Evolutionary conservation across 2,797 vertebrate species (phyloP).

Genomic region (Sebastes vulpes): DNA sequence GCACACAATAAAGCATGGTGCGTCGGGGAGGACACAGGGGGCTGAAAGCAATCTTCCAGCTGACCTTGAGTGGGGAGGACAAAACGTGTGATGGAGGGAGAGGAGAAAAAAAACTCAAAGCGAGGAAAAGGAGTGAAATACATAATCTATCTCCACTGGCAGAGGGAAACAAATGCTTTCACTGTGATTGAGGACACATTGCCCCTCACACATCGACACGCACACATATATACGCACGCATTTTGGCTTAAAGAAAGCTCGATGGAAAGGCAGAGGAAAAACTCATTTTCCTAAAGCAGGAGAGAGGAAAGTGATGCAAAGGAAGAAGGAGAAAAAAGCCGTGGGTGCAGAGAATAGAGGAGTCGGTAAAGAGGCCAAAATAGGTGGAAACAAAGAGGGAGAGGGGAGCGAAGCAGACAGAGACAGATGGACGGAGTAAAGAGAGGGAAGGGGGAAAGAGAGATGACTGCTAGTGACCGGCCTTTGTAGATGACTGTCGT

Average conservation of each 20-base stretch:
- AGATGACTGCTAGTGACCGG: conserved; percentile 64
- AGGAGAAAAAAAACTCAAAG: conserved; percentile 43
- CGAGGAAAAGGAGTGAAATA: conserved; percentile 78
- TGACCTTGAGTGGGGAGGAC: conserved; percentile 87
- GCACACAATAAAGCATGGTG: conserved; percentile 66
- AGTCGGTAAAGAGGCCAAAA: conserved; percentile 48
- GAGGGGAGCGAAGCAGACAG: conserved; percentile 52
- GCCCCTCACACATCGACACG: conserved; percentile 56
- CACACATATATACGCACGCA: not conserved
- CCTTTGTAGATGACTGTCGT: conserved; percentile 68
- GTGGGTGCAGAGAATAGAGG: conserved; percentile 29
- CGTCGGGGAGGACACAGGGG: conserved; percentile 76
- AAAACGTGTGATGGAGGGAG: conserved; percentile 70
- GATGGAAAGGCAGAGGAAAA: conserved; percentile 41
- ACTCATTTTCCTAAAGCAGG: conserved; percentile 63
- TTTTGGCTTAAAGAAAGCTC: conserved; percentile 47
- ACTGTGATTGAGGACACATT: conserved; percentile 79
- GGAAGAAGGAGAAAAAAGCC: conserved; percentile 5
- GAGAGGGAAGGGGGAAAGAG: conserved; percentile 51
- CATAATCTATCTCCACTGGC: conserved; percentile 80
- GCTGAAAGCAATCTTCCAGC: conserved; percentile 85
- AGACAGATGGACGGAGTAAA: conserved; percentile 78
- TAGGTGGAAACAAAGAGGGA: conserved; percentile 54
- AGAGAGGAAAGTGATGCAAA: conserved; percentile 12
- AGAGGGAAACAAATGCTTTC: conserved; percentile 79